Percentiles rank a stretch among this genome's conserved stretches.
Conservation (phyloP, 2,797 vertebrate species). For the Falco berigora region DNA sequence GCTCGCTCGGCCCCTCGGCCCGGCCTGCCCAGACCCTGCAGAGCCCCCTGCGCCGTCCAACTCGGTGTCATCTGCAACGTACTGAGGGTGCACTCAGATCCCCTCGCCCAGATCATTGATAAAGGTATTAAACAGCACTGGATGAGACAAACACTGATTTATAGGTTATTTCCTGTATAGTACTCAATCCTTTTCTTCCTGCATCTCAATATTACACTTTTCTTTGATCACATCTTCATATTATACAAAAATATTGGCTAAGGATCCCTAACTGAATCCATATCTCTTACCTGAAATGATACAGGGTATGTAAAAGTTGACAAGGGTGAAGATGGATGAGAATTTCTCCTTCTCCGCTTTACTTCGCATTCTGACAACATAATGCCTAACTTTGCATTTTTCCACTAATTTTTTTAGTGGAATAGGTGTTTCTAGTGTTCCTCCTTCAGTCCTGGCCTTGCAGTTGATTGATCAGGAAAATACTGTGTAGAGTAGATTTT, state of each 20-base stretch:
- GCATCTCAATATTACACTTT: not conserved
- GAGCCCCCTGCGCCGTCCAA: not conserved
- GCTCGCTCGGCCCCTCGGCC: fast-evolving
- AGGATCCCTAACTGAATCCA: not conserved
- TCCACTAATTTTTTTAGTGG: fast-evolving
- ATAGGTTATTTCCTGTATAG: not conserved
- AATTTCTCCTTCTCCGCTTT: not conserved
- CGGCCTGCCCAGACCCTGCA: not conserved
- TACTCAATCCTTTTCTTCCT: not conserved
- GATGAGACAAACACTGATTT: not conserved
- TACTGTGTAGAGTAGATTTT: not conserved
- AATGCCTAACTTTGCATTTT: not conserved
- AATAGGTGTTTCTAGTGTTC: not conserved
- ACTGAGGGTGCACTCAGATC: not conserved
- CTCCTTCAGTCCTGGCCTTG: not conserved
- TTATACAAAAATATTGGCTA: not conserved
- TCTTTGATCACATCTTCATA: not conserved
- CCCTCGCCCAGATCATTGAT: not conserved
- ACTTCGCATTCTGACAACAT: not conserved
- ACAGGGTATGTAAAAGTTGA: not conserved
- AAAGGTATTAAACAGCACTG: not conserved
- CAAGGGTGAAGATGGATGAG: not conserved
- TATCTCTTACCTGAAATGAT: not conserved
- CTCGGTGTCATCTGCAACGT: not conserved
- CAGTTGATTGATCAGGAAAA: not conserved